Evolutionary conservation across 92 coral and sea anemone species (phyloP), one percentile per base, ranked within the genome.

Genomic region (Phenganax marumi): DNA sequence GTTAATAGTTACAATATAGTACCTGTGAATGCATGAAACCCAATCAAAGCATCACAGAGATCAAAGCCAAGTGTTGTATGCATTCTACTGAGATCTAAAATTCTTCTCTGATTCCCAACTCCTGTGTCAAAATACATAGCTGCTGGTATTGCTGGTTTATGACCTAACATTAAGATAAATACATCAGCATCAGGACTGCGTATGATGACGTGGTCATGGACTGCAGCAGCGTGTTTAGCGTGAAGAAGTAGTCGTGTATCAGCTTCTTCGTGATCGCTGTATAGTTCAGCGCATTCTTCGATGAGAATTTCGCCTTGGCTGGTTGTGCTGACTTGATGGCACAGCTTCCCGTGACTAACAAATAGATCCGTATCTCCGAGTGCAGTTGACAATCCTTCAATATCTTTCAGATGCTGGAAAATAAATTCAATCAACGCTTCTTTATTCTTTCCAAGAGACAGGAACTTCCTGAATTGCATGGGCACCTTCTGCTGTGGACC

Each of bases 181-280:
- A 74, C 73, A 54, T 87, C 73, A 17, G 85, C 57, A 26, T 85
- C 88, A 19, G 87, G 86, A 21, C 65, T 70, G 46, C 50, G 82
- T 10, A 56, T 72, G 6, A 73, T 68, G 52, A 60, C 19, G 57
- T 54, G 25, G 49, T 80, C 57, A 25, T 39, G n/a, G 8, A 64
- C 52, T 26, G 17, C 16, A 52, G 75, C 39, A 51, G 78, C 86
- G 54, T 86, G 79, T 33, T 81, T 11, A 8, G 86, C 86, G 53
- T 86, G 86, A 23, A 81, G 70, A 12, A 82, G 79, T 81, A 82
- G 75, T 86, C n/a, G n/a, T n/a, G n/a, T n/a, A n/a, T n/a, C n/a
- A n/a, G n/a, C n/a, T n/a, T n/a, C n/a, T n/a, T n/a, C 86, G n/a
- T 81, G 89, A 69, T 63, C 23, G 10, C 19, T 19, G 8, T 17